Conservation (phyloP, 2,113 vertebrate genomes). For the Phaethon lepturus region DNA sequence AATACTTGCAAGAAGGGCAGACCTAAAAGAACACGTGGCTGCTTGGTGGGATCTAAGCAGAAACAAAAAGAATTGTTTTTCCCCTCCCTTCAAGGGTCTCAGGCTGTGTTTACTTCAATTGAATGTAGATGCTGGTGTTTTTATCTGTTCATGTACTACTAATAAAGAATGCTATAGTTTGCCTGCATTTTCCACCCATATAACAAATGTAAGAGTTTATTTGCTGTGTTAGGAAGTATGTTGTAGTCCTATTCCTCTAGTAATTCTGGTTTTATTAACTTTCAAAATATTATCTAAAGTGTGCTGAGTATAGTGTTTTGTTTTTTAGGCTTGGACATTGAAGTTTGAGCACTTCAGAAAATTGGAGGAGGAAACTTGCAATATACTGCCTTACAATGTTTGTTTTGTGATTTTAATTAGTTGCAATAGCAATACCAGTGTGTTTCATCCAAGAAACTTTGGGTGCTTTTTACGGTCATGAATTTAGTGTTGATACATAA, state of each 20-base stretch:
- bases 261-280: not conserved
- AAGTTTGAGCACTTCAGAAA: not conserved
- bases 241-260: not conserved
- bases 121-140: not conserved
- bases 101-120: not conserved
- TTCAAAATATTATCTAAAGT: not conserved
- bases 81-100: not conserved
- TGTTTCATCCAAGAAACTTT: not conserved
- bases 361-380: not conserved
- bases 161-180: not conserved
- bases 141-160: not conserved
- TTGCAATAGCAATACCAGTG: not conserved
- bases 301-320: not conserved
- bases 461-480: not conserved
- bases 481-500: not conserved
- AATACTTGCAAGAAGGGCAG: not conserved
- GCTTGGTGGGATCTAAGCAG: not conserved
- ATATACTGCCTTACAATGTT: not conserved
- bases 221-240: not conserved
- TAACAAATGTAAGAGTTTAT: not conserved
- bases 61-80: not conserved
- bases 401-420: conserved; percentile 1
- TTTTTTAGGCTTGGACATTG: not conserved
- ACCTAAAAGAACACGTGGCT: not conserved
- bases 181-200: not conserved